phyloP scores from a whole-genome alignment of 2,888 invertebrate genomes.

The Ophonus ardosiacus region DNA sequence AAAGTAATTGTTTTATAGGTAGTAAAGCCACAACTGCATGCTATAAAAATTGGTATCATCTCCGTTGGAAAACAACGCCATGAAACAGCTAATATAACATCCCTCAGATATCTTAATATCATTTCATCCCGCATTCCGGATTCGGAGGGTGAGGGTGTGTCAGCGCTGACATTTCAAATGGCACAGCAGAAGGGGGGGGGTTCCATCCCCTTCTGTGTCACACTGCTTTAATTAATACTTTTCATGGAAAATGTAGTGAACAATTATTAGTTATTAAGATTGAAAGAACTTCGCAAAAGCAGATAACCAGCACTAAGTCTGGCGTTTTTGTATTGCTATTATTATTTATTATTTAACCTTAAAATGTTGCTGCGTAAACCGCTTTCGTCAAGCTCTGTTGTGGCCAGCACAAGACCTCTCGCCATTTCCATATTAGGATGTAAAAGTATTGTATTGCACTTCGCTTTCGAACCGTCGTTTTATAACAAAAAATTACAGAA shows the following conservation, averaged over 20 bases:
- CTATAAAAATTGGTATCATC: conserved; percentile 30
- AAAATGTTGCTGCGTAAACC: no score
- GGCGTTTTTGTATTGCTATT: no score
- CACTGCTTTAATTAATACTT: neutral
- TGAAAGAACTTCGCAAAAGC: no score
- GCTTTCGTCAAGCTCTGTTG: no score
- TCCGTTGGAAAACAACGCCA: conserved; percentile 26
- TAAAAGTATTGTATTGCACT: no score
- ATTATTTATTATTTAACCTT: no score
- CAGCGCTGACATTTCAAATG: conserved; percentile 53
- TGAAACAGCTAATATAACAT: conserved; percentile 28
- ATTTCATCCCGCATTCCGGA: conserved; percentile 37
- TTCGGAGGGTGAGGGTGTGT: conserved; percentile 46
- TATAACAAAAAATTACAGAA: no score
- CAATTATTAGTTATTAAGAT: no score
- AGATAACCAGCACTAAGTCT: no score
- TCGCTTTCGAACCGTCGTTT: no score
- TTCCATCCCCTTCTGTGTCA: neutral
- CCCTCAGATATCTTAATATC: conserved; percentile 49
- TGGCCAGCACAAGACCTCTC: no score
- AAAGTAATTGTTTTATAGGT: conserved; percentile 43
- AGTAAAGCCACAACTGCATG: conserved; percentile 34
- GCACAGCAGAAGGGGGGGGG: neutral
- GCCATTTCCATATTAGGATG: no score
- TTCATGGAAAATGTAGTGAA: neutral